Evolutionary conservation across 2,888 invertebrate species (phyloP).

Genomic region (Piscicola geometra): DNA sequence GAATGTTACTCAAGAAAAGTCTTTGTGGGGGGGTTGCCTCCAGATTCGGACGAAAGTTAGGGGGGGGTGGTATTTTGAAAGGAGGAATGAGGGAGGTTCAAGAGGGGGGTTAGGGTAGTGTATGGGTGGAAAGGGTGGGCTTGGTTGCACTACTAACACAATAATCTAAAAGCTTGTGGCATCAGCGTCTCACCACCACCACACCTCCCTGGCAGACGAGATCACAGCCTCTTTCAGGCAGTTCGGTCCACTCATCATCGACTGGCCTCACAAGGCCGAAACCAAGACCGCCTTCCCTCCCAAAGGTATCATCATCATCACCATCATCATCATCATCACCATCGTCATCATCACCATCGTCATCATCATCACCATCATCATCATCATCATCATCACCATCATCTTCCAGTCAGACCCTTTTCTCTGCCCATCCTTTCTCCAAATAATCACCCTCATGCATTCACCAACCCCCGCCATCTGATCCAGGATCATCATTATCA

Average conservation of each 20-base stretch:
- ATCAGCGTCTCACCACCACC: background rate
- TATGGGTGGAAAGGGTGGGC: background rate
- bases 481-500: no score
- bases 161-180: background rate
- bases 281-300: slow-evolving; percentile 99
- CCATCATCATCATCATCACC: background rate
- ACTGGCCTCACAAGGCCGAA: slow-evolving; percentile 99
- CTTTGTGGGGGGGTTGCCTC: slow-evolving; percentile 94
- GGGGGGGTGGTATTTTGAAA: background rate
- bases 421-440: no score
- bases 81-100: no score
- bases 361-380: no score
- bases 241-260: slow-evolving; percentile 93
- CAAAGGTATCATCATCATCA: slow-evolving; percentile 65
- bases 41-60: slow-evolving; percentile 81
- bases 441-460: no score
- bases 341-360: no score
- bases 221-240: slow-evolving; percentile 94
- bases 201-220: slow-evolving; percentile 65
- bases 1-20: slow-evolving; percentile 63
- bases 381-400: no score
- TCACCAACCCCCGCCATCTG: no score
- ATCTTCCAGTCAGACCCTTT: no score
- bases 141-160: background rate
- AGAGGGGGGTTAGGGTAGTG: background rate